phyloP scores from a whole-genome alignment of 2,797 vertebrate species.

The Sebastes vulpes region DNA sequence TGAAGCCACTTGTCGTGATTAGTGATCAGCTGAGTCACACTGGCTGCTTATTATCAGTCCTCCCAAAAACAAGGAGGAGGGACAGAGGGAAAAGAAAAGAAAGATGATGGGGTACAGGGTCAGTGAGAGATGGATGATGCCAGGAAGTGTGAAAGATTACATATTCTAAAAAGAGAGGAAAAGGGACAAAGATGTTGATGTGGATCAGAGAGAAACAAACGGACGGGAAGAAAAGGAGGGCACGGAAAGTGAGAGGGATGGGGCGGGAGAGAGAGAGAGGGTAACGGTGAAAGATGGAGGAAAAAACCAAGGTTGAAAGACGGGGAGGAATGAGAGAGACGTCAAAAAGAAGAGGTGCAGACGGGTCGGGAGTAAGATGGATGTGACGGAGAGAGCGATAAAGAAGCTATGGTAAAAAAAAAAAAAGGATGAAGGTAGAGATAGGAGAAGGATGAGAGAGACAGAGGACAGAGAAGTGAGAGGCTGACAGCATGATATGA shows the following conservation, averaged over 20 bases:
- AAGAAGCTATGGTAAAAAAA: slow-evolving; percentile 68
- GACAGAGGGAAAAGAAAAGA: slow-evolving; percentile 5
- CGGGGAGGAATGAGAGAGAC: slow-evolving; percentile 78
- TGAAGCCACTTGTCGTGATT: slow-evolving; percentile 6
- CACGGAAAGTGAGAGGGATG: slow-evolving; percentile 56
- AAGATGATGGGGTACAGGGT: neutral
- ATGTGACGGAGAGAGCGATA: slow-evolving; percentile 75
- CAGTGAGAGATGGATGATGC: slow-evolving; percentile 52
- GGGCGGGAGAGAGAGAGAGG: slow-evolving; percentile 41
- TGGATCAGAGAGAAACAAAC: slow-evolving; percentile 57
- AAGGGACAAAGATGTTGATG: slow-evolving; percentile 51
- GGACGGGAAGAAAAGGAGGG: slow-evolving; percentile 60
- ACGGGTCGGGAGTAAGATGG: slow-evolving; percentile 78
- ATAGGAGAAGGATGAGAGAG: slow-evolving; percentile 69
- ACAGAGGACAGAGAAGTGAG: slow-evolving; percentile 64
- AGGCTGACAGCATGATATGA: slow-evolving; percentile 73
- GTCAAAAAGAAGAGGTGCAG: slow-evolving; percentile 81
- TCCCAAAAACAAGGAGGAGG: neutral
- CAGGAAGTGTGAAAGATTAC: slow-evolving; percentile 60
- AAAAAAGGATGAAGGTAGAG: slow-evolving; percentile 54
- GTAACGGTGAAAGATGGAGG: slow-evolving; percentile 78
- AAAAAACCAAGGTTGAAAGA: slow-evolving; percentile 79
- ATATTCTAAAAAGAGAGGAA: slow-evolving; percentile 60
- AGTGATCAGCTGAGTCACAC: slow-evolving; percentile 20
- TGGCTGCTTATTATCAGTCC: slow-evolving; percentile 7